Evolutionary conservation across 2,797 vertebrate species (phyloP).

Genomic region (Cryptoblepharus egeriae): DNA sequence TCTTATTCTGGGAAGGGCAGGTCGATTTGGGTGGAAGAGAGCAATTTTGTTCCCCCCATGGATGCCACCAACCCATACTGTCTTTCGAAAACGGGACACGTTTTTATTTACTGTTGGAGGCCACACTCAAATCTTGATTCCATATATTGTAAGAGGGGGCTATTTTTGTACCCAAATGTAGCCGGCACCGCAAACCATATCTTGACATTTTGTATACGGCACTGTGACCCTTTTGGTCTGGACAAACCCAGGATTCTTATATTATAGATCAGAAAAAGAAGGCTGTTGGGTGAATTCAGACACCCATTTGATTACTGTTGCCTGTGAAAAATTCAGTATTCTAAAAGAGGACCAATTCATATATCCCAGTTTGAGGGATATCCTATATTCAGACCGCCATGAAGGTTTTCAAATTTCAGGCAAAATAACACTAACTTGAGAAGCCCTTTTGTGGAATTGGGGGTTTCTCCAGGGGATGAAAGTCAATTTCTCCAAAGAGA

Average conservation of each 20-base stretch:
- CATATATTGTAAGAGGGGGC: conserved; percentile 30
- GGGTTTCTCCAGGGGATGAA: too few species aligned
- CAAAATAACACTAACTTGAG: background rate
- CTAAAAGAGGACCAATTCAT: too few species aligned
- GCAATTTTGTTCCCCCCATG: conserved; percentile 17
- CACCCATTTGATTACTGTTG: background rate
- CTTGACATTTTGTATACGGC: conserved; percentile 46
- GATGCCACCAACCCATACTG: background rate
- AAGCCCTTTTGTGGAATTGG: too few species aligned
- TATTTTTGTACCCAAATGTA: conserved; percentile 54
- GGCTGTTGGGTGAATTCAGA: background rate
- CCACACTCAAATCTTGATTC: conserved; percentile 36
- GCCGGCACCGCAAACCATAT: conserved; percentile 30
- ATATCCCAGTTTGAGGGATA: too few species aligned
- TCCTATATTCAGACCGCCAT: too few species aligned
- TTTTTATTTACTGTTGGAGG: conserved; percentile 3
- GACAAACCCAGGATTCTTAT: conserved; percentile 21
- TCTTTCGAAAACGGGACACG: conserved; percentile 35
- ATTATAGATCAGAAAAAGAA: background rate
- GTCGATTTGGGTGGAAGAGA: background rate
- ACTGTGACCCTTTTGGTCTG: conserved; percentile 18
- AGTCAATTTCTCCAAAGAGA: too few species aligned
- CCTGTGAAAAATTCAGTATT: background rate
- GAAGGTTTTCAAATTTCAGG: too few species aligned
- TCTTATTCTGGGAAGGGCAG: conserved; percentile 27